Base-by-base conservation (phyloP, 2,888 invertebrate species). In the Atrina japonica region DNA sequence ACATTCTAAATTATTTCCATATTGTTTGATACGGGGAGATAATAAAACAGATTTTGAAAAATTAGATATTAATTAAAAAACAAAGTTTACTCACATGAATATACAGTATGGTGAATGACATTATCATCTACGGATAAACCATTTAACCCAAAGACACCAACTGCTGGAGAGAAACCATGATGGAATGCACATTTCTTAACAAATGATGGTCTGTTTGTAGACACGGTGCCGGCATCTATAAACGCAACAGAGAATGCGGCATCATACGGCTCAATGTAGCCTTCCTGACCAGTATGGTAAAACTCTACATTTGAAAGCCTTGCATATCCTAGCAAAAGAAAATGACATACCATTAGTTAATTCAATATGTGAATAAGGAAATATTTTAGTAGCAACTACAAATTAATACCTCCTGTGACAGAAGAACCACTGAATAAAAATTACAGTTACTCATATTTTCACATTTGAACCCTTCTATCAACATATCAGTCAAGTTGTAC, bases 221-320 rank as follows among this genome's bases (percentile, higher is more conserved):
- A 70, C 1, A 79, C 81, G 6, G 79, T 76, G n/a, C 83, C 84
- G 7, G 82, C 71, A 56, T 85, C 84, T 14, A 86, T 71, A 50
- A 78, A 86, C 5, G 86, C 76, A 47, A 88, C 56, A 5, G 86
- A 83, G 71, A 79, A 87, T 21, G 88, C 73, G 0, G 87, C 82
- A 63, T 88, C 88, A 49, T 84, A 86, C 6, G 75, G 67, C 16
- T 80, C 81, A 0, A 75, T 80, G 53, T 74, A 86, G 0, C 88
- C 86, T 68, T 86, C 84, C 60, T 88, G 88, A 9, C 88, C 88
- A 43, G 83, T 83, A 59, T 82, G 81, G 63, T 77, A 77, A 63
- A 88, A 88, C 69, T 88, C 87, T 1, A 84, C 84, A 73, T 88
- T 82, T 6, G 81, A 77, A 11, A 88, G 50, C 59, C 87, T 64